Percentiles rank a stretch among this genome's conserved stretches.
These are phyloP conservation scores for Pollenia labialis DNA, from an alignment of 2,888 invertebrate species.

Conservation along the genomic window DNA sequence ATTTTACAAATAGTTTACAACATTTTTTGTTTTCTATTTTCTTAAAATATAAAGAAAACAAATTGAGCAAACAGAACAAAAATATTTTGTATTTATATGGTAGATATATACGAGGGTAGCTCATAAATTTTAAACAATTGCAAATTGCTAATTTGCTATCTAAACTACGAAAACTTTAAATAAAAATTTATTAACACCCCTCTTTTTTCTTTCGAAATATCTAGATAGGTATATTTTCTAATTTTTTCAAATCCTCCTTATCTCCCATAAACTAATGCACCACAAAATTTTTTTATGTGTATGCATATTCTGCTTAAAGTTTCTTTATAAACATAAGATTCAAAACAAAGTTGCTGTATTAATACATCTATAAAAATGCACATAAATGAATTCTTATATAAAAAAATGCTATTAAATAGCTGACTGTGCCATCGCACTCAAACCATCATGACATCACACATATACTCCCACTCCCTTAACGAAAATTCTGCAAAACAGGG, in stretches of 20 bases:
- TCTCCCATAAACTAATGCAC: background rate
- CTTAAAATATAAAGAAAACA: background rate
- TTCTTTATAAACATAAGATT: constrained; percentile 1
- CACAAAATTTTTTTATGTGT: background rate
- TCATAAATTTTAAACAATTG: background rate
- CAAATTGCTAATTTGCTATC: background rate
- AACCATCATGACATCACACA: background rate
- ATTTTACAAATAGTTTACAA: constrained; percentile 70
- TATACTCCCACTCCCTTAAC: background rate
- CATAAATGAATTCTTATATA: background rate
- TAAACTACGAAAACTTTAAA: no score
- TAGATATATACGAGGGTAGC: background rate
- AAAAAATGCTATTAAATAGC: constrained; percentile 30
- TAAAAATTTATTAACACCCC: no score
- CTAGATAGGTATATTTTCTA: no score
- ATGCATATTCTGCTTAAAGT: constrained; percentile 7
- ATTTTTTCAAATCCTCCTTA: background rate
- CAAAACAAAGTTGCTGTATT: constrained; percentile 41
- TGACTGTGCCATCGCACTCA: background rate
- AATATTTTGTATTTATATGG: background rate
- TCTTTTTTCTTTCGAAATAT: no score
- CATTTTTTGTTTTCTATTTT: constrained; percentile 16
- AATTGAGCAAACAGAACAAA: constrained; percentile 5
- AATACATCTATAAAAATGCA: background rate
- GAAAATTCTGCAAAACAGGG: constrained; percentile 13